Percentiles rank a stretch among this genome's conserved stretches.
Conservation (phyloP, 2,113 vertebrate species). For the Zapornia atra region DNA sequence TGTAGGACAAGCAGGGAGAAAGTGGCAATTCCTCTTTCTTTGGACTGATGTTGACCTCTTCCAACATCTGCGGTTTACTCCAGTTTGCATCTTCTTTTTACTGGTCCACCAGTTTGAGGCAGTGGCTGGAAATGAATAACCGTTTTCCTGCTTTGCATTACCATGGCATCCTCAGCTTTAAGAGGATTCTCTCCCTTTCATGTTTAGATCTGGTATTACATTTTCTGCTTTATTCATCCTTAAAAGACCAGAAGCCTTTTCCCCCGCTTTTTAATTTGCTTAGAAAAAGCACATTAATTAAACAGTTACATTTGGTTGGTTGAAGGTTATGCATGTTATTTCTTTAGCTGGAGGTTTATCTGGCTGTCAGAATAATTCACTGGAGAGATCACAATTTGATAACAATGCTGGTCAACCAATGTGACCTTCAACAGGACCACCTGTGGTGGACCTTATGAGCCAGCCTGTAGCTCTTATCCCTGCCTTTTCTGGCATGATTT, state of each 20-base stretch:
- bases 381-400: background rate
- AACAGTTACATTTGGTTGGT: background rate
- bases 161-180: slow-evolving; percentile 10
- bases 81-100: background rate
- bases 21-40: background rate
- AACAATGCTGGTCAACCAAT: background rate
- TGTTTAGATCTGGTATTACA: slow-evolving; percentile 32
- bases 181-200: slow-evolving; percentile 40
- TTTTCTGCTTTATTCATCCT: slow-evolving; percentile 49
- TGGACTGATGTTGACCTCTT: background rate
- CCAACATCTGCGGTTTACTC: background rate
- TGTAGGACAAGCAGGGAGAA: background rate
- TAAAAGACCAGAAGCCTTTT: slow-evolving; percentile 21
- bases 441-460: background rate
- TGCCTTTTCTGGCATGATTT: slow-evolving; percentile 34
- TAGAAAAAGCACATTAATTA: slow-evolving; percentile 58
- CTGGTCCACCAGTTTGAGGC: background rate
- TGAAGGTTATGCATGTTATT: slow-evolving; percentile 12
- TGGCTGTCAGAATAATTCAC: slow-evolving; percentile 36
- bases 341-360: slow-evolving; percentile 53
- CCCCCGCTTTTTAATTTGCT: slow-evolving; percentile 3
- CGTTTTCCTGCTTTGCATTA: slow-evolving; percentile 14
- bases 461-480: slow-evolving; percentile 2
- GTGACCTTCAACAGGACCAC: slow-evolving; percentile 34
- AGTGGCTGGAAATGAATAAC: background rate